phyloP scores from a whole-genome alignment of 2,113 vertebrate species.

The Chaenocephalus aceratus region DNA sequence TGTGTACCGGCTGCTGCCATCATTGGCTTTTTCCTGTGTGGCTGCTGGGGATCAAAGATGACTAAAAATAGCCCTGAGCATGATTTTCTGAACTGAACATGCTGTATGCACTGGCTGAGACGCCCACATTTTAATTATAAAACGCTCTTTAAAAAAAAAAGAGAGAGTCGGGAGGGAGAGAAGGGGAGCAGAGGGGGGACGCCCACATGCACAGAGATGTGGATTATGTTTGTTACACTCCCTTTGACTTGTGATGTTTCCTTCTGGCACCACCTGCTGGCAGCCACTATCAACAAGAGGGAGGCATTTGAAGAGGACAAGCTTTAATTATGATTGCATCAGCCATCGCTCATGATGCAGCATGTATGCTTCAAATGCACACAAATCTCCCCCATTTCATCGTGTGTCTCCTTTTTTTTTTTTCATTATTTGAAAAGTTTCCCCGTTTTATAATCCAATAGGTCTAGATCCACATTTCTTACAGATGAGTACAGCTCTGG shows the following conservation, averaged over 20 bases:
- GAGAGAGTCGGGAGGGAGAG: constrained; percentile 28
- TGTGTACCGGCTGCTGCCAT: constrained; percentile 58
- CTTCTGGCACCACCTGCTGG: constrained; percentile 83
- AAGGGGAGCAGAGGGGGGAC: constrained; percentile 8
- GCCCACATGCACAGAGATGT: constrained; percentile 68
- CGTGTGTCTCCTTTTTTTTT: neutral
- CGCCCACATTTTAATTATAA: constrained; percentile 81
- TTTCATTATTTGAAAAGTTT: constrained; percentile 27
- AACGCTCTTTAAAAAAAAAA: constrained; percentile 69
- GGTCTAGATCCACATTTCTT: constrained; percentile 56
- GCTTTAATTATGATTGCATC: constrained; percentile 82
- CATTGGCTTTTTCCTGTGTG: constrained; percentile 67
- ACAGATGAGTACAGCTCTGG: constrained; percentile 42
- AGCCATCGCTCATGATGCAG: constrained; percentile 74
- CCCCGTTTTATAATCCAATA: constrained; percentile 57
- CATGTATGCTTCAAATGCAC: constrained; percentile 43
- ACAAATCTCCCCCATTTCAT: constrained; percentile 12
- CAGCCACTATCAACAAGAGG: constrained; percentile 38
- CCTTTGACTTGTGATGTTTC: constrained; percentile 69
- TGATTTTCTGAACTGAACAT: constrained; percentile 73
- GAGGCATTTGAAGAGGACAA: constrained; percentile 54
- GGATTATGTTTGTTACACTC: constrained; percentile 71
- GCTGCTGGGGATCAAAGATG: constrained; percentile 71
- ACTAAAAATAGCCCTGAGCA: constrained; percentile 78
- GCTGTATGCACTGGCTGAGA: constrained; percentile 71